phyloP scores from a whole-genome alignment of 2,113 vertebrate genomes.

The Myrmecobius fasciatus region DNA sequence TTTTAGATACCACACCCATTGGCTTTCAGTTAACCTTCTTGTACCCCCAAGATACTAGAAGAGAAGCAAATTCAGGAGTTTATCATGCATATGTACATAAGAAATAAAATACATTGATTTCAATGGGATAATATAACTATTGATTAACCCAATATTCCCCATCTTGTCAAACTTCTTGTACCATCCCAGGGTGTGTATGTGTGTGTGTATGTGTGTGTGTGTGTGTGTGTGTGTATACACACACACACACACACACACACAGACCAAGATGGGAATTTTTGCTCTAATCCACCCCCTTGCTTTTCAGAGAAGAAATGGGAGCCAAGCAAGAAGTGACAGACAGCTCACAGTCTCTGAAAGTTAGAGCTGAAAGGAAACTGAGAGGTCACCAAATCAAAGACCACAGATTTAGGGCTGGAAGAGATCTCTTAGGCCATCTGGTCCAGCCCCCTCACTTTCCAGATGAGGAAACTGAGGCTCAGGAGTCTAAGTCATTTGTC shows the following conservation, averaged over 20 bases:
- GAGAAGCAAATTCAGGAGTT: not conserved
- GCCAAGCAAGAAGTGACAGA: not conserved
- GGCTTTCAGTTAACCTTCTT: not conserved
- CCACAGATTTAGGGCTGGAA: not conserved
- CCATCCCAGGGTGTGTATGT: not conserved
- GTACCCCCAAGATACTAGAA: not conserved
- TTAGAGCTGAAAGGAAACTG: not conserved
- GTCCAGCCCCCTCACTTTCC: not conserved
- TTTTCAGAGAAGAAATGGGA: not conserved
- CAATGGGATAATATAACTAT: not conserved
- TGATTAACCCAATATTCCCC: not conserved
- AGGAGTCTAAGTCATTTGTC: not conserved
- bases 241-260: no score
- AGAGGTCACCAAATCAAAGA: not conserved
- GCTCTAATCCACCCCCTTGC: not conserved
- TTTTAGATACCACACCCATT: not conserved
- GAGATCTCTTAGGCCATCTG: not conserved
- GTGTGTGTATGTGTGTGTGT: no score
- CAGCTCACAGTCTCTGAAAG: not conserved
- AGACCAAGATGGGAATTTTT: not conserved
- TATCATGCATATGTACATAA: not conserved
- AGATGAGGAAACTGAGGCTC: not conserved
- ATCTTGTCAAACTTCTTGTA: not conserved
- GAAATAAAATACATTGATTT: not conserved
- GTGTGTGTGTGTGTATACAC: no score